phyloP scores from a whole-genome alignment of 2,888 invertebrate species.

The Melolontha melolontha region DNA sequence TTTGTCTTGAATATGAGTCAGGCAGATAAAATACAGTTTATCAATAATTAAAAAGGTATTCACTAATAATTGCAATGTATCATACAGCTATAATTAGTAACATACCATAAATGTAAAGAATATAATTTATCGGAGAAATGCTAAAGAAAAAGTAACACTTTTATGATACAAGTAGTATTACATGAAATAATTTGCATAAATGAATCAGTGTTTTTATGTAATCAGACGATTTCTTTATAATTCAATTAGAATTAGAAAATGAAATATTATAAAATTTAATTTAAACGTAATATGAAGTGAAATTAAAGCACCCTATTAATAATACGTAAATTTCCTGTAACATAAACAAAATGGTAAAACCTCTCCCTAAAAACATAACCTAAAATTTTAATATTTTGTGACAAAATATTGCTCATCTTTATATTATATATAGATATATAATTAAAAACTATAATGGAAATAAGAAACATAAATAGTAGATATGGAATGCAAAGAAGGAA shows the following conservation, averaged over 20 bases:
- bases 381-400: constrained; percentile 3
- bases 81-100: too few species aligned
- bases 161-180: constrained; percentile 17
- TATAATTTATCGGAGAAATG: background rate
- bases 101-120: background rate
- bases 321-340: constrained; percentile 27
- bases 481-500: constrained; percentile 45
- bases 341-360: constrained; percentile 42
- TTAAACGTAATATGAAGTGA: constrained; percentile 13
- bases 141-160: constrained; percentile 7
- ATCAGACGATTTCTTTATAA: constrained; percentile 17
- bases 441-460: constrained; percentile 8
- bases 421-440: background rate
- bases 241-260: background rate
- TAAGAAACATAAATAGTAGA: constrained; percentile 46
- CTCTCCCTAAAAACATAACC: constrained; percentile 44
- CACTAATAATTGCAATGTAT: background rate
- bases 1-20: background rate
- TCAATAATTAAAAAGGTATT: background rate
- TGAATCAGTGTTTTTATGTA: constrained; percentile 36
- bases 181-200: constrained; percentile 38
- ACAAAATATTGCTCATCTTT: background rate
- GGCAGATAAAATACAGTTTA: constrained; percentile 4
- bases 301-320: constrained; percentile 25
- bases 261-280: background rate